Evolutionary conservation across 2,797 vertebrate species (phyloP).

Genomic region (Neopelma chrysocephalum): DNA sequence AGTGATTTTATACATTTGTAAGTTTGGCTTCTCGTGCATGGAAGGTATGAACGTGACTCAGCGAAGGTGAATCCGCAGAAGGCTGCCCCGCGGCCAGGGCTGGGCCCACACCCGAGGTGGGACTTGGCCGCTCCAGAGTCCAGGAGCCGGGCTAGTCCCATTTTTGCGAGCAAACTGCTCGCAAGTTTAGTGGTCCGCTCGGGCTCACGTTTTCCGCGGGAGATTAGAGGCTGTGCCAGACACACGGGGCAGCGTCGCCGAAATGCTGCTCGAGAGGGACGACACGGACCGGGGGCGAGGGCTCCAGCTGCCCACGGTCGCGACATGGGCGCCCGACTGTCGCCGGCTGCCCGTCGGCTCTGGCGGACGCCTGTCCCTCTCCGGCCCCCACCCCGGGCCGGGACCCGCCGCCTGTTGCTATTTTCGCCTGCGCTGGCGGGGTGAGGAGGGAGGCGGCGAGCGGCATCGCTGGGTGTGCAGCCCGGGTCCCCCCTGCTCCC

Average conservation of each 20-base stretch:
- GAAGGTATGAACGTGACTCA: not conserved
- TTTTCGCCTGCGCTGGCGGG: not conserved
- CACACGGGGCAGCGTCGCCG: too few relatives aligned
- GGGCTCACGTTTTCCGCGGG: not conserved
- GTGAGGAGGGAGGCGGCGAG: too few relatives aligned
- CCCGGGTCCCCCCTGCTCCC: too few relatives aligned
- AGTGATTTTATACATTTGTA: too few relatives aligned
- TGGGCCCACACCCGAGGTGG: not conserved
- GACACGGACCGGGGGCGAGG: not conserved
- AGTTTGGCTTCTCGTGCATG: not conserved
- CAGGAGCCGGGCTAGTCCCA: rapidly evolving
- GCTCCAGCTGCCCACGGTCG: not conserved
- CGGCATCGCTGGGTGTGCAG: rapidly evolving
- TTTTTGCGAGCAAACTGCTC: rapidly evolving
- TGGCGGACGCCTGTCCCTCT: not conserved
- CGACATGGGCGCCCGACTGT: not conserved
- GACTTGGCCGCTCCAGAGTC: rapidly evolving
- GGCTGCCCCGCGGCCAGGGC: not conserved
- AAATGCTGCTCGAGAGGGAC: not conserved
- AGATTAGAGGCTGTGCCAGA: not conserved
- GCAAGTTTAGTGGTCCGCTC: rapidly evolving
- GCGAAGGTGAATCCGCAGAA: not conserved
- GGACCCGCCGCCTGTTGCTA: not conserved
- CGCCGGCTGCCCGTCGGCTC: not conserved
- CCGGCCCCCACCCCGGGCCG: too few relatives aligned